These are phyloP conservation scores for Phrynosoma platyrhinos DNA, from an alignment of 2,113 vertebrate species.

Conservation along the genomic window DNA sequence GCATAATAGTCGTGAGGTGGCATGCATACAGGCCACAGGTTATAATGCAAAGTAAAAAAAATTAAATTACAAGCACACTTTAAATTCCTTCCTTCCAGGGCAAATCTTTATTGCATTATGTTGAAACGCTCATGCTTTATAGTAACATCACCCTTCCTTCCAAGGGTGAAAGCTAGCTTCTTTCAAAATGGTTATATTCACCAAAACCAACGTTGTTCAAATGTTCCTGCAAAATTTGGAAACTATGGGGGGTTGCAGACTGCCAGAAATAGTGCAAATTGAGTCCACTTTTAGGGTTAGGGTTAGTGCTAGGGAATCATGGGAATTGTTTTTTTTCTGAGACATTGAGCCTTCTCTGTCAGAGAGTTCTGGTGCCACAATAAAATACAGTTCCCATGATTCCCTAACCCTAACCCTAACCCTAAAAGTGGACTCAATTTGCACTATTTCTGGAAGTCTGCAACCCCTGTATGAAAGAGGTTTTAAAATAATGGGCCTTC, in stretches of 20 bases:
- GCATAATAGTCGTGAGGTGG: not conserved
- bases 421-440: no score
- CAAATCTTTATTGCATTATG: not conserved
- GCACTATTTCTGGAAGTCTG: no score
- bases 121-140: not conserved
- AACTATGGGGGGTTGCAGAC: no score
- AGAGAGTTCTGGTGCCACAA: no score
- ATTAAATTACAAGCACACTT: not conserved
- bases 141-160: not conserved
- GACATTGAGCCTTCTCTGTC: no score
- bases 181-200: constrained; percentile 27
- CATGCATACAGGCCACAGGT: constrained; percentile 8
- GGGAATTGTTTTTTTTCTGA: no score
- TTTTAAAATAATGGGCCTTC: constrained; percentile 45
- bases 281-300: no score
- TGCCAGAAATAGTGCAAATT: no score
- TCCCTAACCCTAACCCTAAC: no score
- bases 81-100: not conserved
- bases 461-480: no score
- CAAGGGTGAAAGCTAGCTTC: constrained; percentile 17
- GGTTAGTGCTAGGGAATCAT: no score
- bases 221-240: constrained; percentile 34
- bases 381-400: no score
- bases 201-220: constrained; percentile 27
- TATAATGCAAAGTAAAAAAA: not conserved